Evolutionary conservation across 2,888 invertebrate species (phyloP), one percentile per base, ranked within the genome.

Genomic region (Desoria tigrina): DNA sequence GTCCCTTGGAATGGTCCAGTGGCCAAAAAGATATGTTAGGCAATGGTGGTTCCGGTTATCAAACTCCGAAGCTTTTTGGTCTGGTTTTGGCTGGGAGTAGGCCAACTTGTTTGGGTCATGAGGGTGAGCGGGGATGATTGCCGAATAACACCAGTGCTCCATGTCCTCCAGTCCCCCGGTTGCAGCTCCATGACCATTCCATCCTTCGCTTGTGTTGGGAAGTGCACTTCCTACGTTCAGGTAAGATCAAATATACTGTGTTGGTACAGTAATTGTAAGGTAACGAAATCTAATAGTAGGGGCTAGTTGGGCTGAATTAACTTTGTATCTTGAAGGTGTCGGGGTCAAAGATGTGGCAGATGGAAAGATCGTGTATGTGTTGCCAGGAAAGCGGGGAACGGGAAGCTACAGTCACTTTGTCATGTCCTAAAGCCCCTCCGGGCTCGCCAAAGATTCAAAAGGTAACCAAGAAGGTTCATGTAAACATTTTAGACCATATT

Each of bases 281-380:
- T 24, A 54, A n/a, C 24, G 18, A 1, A 50, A 51, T 18, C 14
- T 53, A 2, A n/a, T n/a, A n/a, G n/a, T n/a, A n/a, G n/a, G n/a
- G n/a, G n/a, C n/a, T n/a, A n/a, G n/a, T n/a, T n/a, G n/a, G n/a
- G n/a, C n/a, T n/a, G n/a, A n/a, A n/a, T n/a, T n/a, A n/a, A n/a
- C n/a, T n/a, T n/a, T n/a, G n/a, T n/a, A n/a, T n/a, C n/a, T n/a
- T n/a, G n/a, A 70, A 94, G 94, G 93, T 94, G 7, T 94, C 94
- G 39, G 93, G 93, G 6, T 93, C 92, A 77, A 94, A 94, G 84
- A 90, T 94, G 79, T 94, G 94, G 94, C 94, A 94, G 84, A 93
- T 94, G 89, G 94, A 94, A 81, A 84, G 94, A 28, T 92, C 92
- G 1, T 94, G 94, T 79, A 94, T 93, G 87, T 95, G 94, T 80